These are phyloP conservation scores for Paratrypauchen microcephalus DNA, from an alignment of 2,797 vertebrate genomes.

Conservation along the genomic window DNA sequence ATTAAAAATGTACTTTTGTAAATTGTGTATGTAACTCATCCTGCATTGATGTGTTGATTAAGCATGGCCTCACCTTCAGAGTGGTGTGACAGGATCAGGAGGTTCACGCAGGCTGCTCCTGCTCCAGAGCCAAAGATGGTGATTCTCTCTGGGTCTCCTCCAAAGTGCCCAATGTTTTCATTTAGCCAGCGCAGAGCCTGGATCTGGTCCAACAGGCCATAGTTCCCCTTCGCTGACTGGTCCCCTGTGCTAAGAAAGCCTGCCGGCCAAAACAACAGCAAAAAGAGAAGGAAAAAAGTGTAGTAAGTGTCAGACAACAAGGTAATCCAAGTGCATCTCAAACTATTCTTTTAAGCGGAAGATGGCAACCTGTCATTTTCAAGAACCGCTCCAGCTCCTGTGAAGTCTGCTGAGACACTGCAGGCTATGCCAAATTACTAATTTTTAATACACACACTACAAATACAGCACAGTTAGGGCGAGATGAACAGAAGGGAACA, in stretches of 20 bases:
- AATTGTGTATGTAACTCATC: neutral
- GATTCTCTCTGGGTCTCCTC: conserved; percentile 95
- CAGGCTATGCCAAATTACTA: conserved; percentile 57
- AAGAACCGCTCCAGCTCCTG: conserved; percentile 42
- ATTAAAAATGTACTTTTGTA: neutral
- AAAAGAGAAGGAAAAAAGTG: conserved; percentile 31
- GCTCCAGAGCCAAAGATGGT: conserved; percentile 99
- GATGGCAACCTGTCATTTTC: conserved; percentile 50
- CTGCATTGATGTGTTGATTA: conserved; percentile 21
- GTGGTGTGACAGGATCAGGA: conserved; percentile 98
- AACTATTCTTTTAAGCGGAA: conserved; percentile 22
- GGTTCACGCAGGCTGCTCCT: conserved; percentile 96
- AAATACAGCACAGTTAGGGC: conserved; percentile 54
- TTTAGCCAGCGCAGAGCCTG: conserved; percentile 98
- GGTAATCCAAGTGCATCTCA: conserved; percentile 20
- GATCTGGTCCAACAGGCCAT: conserved; percentile 96
- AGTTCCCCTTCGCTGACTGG: conserved; percentile 98
- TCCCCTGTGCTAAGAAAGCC: conserved; percentile 97
- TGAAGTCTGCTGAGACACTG: conserved; percentile 44
- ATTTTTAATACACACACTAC: conserved; percentile 56
- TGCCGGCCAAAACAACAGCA: conserved; percentile 70
- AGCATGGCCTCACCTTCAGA: conserved; percentile 87
- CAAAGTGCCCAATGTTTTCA: conserved; percentile 97
- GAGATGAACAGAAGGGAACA: conserved; percentile 62
- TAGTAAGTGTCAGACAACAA: conserved; percentile 31